A percentile compares a stretch with the other conserved stretches of the same genome.
These are phyloP conservation scores for Grantiella picta DNA, from an alignment of 2,113 vertebrate species.

Conservation along the genomic window DNA sequence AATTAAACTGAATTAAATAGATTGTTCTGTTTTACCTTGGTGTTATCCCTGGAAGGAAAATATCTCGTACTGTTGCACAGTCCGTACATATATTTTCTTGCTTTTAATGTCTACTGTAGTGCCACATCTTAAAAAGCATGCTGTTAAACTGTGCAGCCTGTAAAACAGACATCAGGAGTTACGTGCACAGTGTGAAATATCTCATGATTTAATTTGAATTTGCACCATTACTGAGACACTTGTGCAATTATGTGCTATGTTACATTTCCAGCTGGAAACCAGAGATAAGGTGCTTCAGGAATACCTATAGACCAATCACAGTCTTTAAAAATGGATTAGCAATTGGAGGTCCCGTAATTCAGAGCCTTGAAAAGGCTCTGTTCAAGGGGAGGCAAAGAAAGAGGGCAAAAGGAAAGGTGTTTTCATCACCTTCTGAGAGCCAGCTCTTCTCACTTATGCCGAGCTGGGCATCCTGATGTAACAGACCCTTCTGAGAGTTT, in stretches of 20 bases:
- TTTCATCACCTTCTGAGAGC: neutral
- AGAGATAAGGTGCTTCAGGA: slow-evolving; percentile 14
- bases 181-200: neutral
- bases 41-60: neutral
- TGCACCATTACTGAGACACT: slow-evolving; percentile 21
- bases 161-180: slow-evolving; percentile 13
- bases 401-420: neutral
- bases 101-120: neutral
- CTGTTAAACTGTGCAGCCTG: neutral
- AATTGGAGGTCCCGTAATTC: neutral
- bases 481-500: neutral
- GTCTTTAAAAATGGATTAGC: neutral
- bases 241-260: slow-evolving; percentile 8
- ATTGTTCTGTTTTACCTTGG: neutral
- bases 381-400: neutral
- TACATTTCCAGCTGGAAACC: neutral
- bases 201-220: slow-evolving; percentile 33
- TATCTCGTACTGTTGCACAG: neutral
- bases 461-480: neutral
- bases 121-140: neutral
- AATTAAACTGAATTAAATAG: neutral
- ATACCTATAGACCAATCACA: neutral
- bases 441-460: neutral
- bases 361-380: neutral
- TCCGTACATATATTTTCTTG: neutral